Conservation (phyloP, 2,888 invertebrate species). For the Plagodis dolabraria region DNA sequence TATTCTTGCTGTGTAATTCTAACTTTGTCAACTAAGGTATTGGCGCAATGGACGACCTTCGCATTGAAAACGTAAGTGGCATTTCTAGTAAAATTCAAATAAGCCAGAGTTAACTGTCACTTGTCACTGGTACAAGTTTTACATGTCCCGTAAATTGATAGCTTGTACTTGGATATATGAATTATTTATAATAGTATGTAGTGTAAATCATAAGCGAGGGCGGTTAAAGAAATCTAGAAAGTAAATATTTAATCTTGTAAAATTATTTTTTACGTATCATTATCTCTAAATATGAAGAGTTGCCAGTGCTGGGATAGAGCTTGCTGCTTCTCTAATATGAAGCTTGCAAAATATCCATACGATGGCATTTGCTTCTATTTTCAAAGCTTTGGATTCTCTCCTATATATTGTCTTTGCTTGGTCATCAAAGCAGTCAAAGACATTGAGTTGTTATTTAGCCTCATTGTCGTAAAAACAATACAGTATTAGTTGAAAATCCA, state of each 20-base stretch:
- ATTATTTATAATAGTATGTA: slow-evolving; percentile 33
- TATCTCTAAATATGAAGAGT: neutral
- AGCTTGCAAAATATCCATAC: too few species aligned
- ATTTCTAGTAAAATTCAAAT: slow-evolving; percentile 34
- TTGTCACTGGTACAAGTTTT: slow-evolving; percentile 29
- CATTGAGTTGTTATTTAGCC: too few species aligned
- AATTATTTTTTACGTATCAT: neutral
- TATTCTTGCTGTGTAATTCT: too few species aligned
- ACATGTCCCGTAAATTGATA: slow-evolving; percentile 35
- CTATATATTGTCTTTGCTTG: too few species aligned
- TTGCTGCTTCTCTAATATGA: neutral
- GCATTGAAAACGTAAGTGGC: slow-evolving; percentile 31
- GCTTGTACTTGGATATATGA: slow-evolving; percentile 35
- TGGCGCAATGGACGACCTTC: slow-evolving; percentile 12
- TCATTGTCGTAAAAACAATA: too few species aligned
- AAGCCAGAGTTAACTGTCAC: slow-evolving; percentile 25
- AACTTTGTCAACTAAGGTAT: too few species aligned
- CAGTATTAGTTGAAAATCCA: too few species aligned
- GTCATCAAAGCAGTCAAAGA: too few species aligned
- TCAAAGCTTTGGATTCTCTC: too few species aligned
- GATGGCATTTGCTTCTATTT: too few species aligned
- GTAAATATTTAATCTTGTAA: too few species aligned
- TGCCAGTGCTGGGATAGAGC: neutral
- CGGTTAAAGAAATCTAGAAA: too few species aligned
- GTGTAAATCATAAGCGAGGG: slow-evolving; percentile 9